A percentile compares a stretch with the other conserved stretches of the same genome.
phyloP scores from a whole-genome alignment of 2,797 vertebrate species.

The Tenualosa ilisha region DNA sequence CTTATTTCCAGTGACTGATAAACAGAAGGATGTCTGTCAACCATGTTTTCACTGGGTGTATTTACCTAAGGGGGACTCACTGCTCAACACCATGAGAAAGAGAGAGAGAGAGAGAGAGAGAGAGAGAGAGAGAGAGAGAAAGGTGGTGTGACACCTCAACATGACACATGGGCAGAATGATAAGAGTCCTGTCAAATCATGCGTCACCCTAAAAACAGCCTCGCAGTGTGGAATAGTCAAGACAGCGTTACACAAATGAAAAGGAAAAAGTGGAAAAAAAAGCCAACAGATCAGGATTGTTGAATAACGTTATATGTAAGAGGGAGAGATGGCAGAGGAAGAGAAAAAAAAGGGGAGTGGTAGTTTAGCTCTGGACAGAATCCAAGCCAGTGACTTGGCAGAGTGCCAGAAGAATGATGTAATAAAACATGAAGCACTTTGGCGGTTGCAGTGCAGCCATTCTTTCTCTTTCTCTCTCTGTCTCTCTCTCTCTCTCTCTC shows the following conservation, averaged over 20 bases:
- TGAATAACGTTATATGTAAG: conserved; percentile 30
- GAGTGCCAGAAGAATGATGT: conserved; percentile 69
- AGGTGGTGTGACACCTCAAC: neutral
- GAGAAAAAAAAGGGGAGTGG: conserved; percentile 40
- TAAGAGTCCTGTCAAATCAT: neutral
- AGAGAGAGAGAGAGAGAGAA: neutral
- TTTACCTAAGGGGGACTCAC: conserved; percentile 63
- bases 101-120: conserved; percentile 16
- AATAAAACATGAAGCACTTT: conserved; percentile 68
- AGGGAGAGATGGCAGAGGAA: conserved; percentile 22
- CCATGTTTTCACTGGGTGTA: conserved; percentile 63
- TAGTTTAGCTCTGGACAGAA: conserved; percentile 48
- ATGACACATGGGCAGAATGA: conserved; percentile 4
- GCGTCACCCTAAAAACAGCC: neutral
- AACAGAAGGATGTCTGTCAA: conserved; percentile 74
- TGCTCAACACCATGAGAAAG: neutral
- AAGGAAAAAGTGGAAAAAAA: conserved; percentile 15
- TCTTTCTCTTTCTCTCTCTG: conserved; percentile 6
- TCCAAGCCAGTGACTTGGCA: conserved; percentile 62
- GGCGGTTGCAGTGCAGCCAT: conserved; percentile 53
- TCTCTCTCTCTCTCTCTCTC: conserved; percentile 6
- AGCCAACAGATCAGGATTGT: conserved; percentile 16
- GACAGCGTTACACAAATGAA: neutral
- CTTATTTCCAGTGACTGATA: conserved; percentile 71
- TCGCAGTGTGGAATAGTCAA: neutral